A percentile compares a stretch with the other conserved stretches of the same genome.
Conservation (phyloP, 1,140 invertebrate species). For the Marisa cornuarietis region DNA sequence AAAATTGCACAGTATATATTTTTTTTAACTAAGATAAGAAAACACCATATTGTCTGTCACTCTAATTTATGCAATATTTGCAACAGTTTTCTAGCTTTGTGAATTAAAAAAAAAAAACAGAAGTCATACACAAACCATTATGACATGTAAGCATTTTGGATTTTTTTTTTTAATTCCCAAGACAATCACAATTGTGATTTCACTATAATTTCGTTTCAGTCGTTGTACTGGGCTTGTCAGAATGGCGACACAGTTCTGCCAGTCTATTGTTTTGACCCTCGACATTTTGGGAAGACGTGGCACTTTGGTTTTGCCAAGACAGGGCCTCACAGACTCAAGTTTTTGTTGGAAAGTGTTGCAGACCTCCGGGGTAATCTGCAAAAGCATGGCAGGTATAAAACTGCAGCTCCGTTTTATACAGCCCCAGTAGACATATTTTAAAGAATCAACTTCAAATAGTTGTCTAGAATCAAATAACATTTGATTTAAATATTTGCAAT, state of each 20-base stretch:
- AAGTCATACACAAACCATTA: no score
- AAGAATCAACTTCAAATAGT: no score
- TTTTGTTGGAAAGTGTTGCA: constrained; percentile 56
- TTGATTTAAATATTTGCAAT: no score
- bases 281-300: constrained; percentile 58
- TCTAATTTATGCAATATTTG: no score
- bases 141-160: not conserved
- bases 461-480: no score
- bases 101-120: no score
- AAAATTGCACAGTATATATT: no score
- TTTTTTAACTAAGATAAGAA: no score
- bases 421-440: no score
- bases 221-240: constrained; percentile 36
- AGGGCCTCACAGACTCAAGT: constrained; percentile 56
- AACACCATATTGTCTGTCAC: no score
- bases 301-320: constrained; percentile 62
- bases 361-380: constrained; percentile 52
- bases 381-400: constrained; percentile 45
- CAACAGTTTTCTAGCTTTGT: no score
- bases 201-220: constrained; percentile 29
- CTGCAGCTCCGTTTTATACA: no score
- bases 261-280: constrained; percentile 65
- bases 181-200: not conserved
- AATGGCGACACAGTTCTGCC: constrained; percentile 54
- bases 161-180: not conserved